Evolutionary conservation across 2,113 vertebrate genomes (phyloP).

Genomic region (Bos taurus): ARS-UCD2.0 NC_037331.1:61862501-61863000

Average conservation of each 20-base stretch:
- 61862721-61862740: neutral
- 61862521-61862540: neutral
- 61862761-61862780: neutral
- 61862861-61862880: neutral
- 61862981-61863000: neutral
- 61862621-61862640: neutral
- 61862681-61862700: neutral
- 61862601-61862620: neutral
- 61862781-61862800: neutral
- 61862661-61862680: neutral
- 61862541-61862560: neutral
- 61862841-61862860: neutral
- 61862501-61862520: neutral
- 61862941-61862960: neutral
- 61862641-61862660: neutral
- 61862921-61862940: neutral
- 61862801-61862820: neutral
- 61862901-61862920: neutral
- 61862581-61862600: neutral
- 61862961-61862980: neutral
- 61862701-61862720: neutral
- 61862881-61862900: neutral
- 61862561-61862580: neutral
- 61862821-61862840: neutral
- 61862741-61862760: neutral